Conservation (phyloP, 2,113 vertebrate species). For the Nycticorax nycticorax region DNA sequence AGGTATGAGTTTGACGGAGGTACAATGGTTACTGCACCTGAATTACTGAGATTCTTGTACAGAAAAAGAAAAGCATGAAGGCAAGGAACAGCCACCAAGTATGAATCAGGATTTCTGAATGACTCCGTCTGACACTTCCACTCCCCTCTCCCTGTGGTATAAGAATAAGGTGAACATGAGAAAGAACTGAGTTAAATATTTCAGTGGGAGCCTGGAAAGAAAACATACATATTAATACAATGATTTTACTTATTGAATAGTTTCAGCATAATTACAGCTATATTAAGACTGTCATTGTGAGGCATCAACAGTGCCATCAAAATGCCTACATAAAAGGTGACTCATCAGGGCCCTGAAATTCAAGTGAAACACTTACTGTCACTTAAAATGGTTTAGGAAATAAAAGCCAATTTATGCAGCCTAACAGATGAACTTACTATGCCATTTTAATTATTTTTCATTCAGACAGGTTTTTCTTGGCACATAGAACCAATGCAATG, state of each 20-base stretch:
- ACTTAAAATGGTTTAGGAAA: constrained; percentile 52
- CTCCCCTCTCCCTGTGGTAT: not conserved
- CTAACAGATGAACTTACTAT: constrained; percentile 24
- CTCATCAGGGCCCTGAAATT: constrained; percentile 48
- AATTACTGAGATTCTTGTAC: not conserved
- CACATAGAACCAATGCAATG: not conserved
- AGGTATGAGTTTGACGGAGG: not conserved
- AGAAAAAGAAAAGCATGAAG: not conserved
- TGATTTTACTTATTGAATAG: constrained; percentile 48
- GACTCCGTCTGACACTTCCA: not conserved
- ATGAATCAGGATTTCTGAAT: constrained; percentile 7
- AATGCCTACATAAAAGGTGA: constrained; percentile 54
- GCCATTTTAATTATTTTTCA: constrained; percentile 47
- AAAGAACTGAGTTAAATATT: not conserved
- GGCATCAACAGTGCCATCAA: constrained; percentile 56
- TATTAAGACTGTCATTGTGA: constrained; percentile 55
- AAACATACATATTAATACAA: constrained; percentile 59
- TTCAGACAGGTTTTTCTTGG: constrained; percentile 29
- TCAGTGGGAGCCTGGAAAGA: constrained; percentile 20
- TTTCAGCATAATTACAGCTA: constrained; percentile 52
- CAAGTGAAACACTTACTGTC: constrained; percentile 58
- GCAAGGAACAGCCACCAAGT: not conserved
- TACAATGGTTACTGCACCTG: not conserved
- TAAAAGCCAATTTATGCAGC: constrained; percentile 46
- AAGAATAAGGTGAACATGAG: not conserved